Evolutionary conservation across 1,140 invertebrate genomes (phyloP).

Genomic region (Sitophilus oryzae): DNA sequence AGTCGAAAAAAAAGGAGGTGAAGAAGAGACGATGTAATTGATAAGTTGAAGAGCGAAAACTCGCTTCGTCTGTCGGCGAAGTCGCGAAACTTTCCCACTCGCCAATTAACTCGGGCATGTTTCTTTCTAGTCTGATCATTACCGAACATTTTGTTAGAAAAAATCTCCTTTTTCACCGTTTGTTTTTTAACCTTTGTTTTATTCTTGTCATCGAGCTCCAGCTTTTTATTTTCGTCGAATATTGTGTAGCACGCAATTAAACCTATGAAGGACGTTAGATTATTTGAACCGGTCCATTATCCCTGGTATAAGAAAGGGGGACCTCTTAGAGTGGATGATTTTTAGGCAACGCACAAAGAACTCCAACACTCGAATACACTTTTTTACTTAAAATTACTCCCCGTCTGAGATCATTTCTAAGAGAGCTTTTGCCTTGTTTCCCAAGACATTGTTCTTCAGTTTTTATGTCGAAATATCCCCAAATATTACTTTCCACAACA

Average conservation of each 20-base stretch:
- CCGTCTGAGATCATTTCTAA: too few relatives aligned
- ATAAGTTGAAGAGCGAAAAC: constrained; percentile 16
- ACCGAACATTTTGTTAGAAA: background rate
- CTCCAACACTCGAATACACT: too few relatives aligned
- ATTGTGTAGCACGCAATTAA: background rate
- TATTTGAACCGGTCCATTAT: background rate
- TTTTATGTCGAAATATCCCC: too few relatives aligned
- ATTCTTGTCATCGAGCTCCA: background rate
- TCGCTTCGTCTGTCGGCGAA: background rate
- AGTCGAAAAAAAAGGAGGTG: constrained; percentile 1
- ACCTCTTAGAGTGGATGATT: too few relatives aligned
- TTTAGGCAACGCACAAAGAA: too few relatives aligned
- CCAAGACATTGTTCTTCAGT: too few relatives aligned
- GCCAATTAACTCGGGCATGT: constrained; percentile 6
- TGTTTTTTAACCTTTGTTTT: background rate
- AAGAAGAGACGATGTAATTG: constrained; percentile 11
- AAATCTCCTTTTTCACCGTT: background rate
- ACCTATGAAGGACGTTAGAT: background rate
- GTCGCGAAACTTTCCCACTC: background rate
- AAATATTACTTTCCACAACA: too few relatives aligned
- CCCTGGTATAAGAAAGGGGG: too few relatives aligned
- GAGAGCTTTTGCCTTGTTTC: too few relatives aligned
- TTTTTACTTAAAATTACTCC: too few relatives aligned
- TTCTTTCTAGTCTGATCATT: constrained; percentile 4
- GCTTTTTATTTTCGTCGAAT: too few relatives aligned